Evolutionary conservation across 2,113 vertebrate species (phyloP), one percentile per base, ranked within the genome.

Genomic region (Paraplagusia blochii): DNA sequence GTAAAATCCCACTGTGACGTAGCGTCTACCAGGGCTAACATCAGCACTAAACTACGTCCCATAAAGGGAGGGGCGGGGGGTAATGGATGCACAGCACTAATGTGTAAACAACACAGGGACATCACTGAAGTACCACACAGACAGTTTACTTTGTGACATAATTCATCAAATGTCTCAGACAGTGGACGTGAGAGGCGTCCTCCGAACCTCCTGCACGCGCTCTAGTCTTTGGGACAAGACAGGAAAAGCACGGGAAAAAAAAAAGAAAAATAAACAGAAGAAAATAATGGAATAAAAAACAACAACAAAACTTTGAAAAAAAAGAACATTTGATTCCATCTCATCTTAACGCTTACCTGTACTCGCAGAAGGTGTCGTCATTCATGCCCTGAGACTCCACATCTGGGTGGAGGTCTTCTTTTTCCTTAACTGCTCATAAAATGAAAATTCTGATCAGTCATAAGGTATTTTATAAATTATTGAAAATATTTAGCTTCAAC

Each of bases 301-400:
- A 29, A 29, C 22, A 29, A 29, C 22, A 29, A 29, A 29, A 2
- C 22, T 29, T 29, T 29, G 6, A 29, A 29, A 29, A n/a, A n/a
- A n/a, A n/a, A n/a, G n/a, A n/a, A n/a, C n/a, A n/a, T n/a, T n/a
- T n/a, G n/a, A 6, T 29, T 29, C 22, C 22, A 29, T 29, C 49
- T 1, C 12, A 62, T 38, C 17, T 15, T 40, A n/a, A 77, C 1
- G 15, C 78, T 92, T 93, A 97, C 96, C 96, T 97, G 91, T 95
- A 97, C 93, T 98, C 96, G 68, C 95, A 95, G 85, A 97, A 98
- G 15, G 94, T 96, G 90, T 97, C 95, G 57, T 97, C 95, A 90
- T 97, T 96, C 85, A 92, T 94, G 65, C 93, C 95, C 72, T 95
- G 95, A 75, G 94, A 92, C 89, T 98, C 96, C 0, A 94, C 88